Conservation (phyloP, 1,140 invertebrate genomes). For the Drosophila sucinea region DNA sequence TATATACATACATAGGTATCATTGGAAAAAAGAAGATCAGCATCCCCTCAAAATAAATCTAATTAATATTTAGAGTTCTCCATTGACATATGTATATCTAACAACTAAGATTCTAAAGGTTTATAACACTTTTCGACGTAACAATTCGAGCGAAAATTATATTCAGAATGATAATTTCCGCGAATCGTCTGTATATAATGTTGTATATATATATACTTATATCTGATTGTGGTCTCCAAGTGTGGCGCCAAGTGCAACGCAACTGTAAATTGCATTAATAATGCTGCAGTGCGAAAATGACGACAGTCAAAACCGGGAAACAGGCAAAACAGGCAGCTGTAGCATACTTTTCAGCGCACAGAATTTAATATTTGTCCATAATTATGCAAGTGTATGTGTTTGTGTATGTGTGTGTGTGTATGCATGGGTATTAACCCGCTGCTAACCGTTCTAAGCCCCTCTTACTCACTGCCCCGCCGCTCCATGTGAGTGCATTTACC, state of each 20-base stretch:
- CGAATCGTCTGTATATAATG: not conserved
- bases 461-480: not conserved
- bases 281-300: constrained; percentile 40
- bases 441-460: not conserved
- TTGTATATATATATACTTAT: constrained; percentile 5
- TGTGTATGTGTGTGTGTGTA: constrained; percentile 12
- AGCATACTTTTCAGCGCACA: constrained; percentile 61
- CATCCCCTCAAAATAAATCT: too few relatives aligned
- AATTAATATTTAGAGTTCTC: too few relatives aligned
- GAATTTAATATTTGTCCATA: constrained; percentile 76
- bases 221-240: constrained; percentile 45
- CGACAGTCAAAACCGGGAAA: constrained; percentile 10
- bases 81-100: too few relatives aligned
- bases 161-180: not conserved
- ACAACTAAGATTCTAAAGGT: too few relatives aligned
- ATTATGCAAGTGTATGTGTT: constrained; percentile 57
- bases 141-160: not conserved
- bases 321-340: constrained; percentile 27
- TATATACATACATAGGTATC: too few relatives aligned
- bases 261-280: constrained; percentile 67
- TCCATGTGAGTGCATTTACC: constrained; percentile 49
- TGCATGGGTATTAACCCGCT: constrained; percentile 24
- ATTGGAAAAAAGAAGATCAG: too few relatives aligned
- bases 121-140: too few relatives aligned
- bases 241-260: constrained; percentile 19